These are phyloP conservation scores for Melanerpes aurifrons DNA, from an alignment of 2,113 vertebrate genomes.

Conservation along the genomic window DNA sequence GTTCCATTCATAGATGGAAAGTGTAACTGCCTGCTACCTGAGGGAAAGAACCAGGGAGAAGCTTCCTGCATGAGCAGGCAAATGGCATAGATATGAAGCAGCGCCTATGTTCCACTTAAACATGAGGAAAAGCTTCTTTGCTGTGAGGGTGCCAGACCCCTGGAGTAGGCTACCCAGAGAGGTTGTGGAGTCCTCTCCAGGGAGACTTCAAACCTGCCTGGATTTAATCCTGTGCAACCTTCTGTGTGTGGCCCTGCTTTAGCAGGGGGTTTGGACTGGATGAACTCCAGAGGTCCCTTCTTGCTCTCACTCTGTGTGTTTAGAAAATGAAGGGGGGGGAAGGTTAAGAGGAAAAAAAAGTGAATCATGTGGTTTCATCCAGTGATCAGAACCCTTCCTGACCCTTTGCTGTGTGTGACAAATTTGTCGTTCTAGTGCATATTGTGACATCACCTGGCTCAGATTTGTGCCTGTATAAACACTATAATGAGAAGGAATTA, in stretches of 20 bases:
- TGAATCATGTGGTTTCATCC: neutral
- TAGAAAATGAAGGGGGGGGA: no score
- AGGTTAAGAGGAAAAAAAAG: neutral
- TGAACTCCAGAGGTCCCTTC: no score
- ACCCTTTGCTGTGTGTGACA: neutral
- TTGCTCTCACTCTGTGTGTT: no score
- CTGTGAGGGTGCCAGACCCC: no score
- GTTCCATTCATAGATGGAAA: neutral
- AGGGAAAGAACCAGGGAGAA: neutral
- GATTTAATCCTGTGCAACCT: no score
- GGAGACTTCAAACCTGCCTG: no score
- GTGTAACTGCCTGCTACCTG: neutral
- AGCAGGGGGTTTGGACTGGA: no score
- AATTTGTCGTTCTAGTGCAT: neutral
- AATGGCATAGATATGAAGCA: neutral
- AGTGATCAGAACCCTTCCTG: neutral
- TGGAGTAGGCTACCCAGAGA: no score
- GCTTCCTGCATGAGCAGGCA: neutral
- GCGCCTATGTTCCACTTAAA: neutral
- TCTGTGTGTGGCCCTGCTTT: no score
- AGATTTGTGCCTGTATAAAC: conserved; percentile 13
- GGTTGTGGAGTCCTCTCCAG: no score
- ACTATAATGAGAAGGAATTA: conserved; percentile 49
- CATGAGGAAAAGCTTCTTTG: no score
- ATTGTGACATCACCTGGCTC: conserved; percentile 27